Conservation (phyloP, 2,888 invertebrate species). For the Cordilura impudica region DNA sequence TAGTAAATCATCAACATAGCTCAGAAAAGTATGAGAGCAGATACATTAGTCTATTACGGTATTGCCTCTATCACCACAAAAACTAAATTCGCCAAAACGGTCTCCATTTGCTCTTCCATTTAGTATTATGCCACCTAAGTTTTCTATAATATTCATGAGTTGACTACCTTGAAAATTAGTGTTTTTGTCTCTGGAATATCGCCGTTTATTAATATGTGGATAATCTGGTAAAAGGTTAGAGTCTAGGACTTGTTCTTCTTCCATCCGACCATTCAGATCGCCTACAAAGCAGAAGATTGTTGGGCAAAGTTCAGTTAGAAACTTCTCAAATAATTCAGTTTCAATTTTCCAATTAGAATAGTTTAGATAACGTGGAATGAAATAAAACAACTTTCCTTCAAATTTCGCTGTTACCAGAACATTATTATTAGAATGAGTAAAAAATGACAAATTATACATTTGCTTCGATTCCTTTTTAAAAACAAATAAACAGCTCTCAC, state of each 20-base stretch:
- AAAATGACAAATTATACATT: slow-evolving; percentile 1
- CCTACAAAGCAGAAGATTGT: slow-evolving; percentile 15
- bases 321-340: slow-evolving; percentile 4
- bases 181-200: neutral
- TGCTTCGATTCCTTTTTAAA: neutral
- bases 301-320: neutral
- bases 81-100: slow-evolving; percentile 1
- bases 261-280: slow-evolving; percentile 18
- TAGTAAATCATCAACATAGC: neutral
- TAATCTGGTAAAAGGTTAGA: neutral
- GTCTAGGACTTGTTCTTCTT: slow-evolving; percentile 10
- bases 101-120: slow-evolving; percentile 10
- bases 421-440: neutral
- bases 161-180: neutral
- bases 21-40: slow-evolving; percentile 2
- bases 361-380: too few species aligned
- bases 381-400: neutral
- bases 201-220: neutral
- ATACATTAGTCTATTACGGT: slow-evolving; percentile 13
- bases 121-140: slow-evolving; percentile 7
- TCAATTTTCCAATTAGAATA: slow-evolving; percentile 18
- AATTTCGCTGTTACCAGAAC: neutral
- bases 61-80: slow-evolving; percentile 4
- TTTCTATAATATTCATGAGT: slow-evolving; percentile 5
- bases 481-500: slow-evolving; percentile 21